Evolutionary conservation across 2,888 invertebrate genomes (phyloP).

Genomic region (Pollenia griseotomentosa): DNA sequence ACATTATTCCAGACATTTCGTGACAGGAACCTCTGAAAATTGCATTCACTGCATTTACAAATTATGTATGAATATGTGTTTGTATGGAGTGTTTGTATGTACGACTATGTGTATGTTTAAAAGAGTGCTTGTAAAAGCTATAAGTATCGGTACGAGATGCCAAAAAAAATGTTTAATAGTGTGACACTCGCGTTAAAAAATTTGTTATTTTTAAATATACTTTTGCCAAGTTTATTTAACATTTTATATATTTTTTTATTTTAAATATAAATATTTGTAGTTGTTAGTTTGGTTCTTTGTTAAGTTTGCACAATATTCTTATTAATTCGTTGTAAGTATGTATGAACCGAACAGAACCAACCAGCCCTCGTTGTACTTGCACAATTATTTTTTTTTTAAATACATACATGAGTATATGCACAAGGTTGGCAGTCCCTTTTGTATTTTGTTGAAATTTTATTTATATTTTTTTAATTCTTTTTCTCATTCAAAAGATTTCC

Average conservation of each 20-base stretch:
- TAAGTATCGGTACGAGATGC: conserved; percentile 45
- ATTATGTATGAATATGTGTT: conserved; percentile 21
- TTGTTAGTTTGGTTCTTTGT: conserved; percentile 11
- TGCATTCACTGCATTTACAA: conserved; percentile 71
- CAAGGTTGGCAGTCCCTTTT: conserved; percentile 61
- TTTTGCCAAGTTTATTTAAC: conserved; percentile 67
- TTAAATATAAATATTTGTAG: conserved; percentile 7
- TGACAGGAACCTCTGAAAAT: conserved; percentile 74
- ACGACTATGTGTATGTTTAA: background rate
- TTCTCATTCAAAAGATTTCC: conserved; percentile 57
- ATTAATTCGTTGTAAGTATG: background rate
- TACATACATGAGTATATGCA: conserved; percentile 1
- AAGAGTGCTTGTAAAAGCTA: background rate
- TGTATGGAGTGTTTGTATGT: background rate
- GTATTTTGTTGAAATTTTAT: conserved; percentile 24
- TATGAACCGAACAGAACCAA: background rate
- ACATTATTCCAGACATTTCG: conserved; percentile 74
- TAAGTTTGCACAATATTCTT: conserved; percentile 24
- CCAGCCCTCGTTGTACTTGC: background rate
- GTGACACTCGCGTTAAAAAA: conserved; percentile 65
- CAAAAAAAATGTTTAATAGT: conserved; percentile 68
- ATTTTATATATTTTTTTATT: conserved; percentile 8
- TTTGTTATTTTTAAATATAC: conserved; percentile 60
- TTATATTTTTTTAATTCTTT: conserved; percentile 1
- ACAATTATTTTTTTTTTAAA: conserved; percentile 42